A percentile compares a stretch with the other conserved stretches of the same genome.
Conservation (phyloP, 2,888 invertebrate genomes). For the Melanchra persicariae region DNA sequence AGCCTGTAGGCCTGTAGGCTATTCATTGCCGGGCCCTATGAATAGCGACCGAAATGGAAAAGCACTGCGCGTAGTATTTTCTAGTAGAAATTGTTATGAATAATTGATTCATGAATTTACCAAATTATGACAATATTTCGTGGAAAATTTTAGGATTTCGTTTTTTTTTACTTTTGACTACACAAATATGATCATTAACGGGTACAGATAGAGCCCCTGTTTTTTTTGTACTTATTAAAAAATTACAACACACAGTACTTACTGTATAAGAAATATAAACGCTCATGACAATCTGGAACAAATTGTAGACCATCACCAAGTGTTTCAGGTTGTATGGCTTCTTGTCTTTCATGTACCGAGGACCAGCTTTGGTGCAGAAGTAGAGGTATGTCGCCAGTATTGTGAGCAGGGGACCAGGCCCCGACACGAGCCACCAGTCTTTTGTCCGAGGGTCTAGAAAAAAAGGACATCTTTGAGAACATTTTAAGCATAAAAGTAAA, state of each 20-base stretch:
- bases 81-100: too few species aligned
- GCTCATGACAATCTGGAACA: conserved; percentile 95
- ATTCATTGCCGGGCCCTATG: too few species aligned
- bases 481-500: not conserved
- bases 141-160: too few species aligned
- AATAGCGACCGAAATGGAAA: too few species aligned
- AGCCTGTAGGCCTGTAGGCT: too few species aligned
- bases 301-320: conserved; percentile 94
- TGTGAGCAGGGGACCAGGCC: conserved; percentile 91
- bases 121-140: too few species aligned
- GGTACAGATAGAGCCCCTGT: too few species aligned
- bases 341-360: conserved; percentile 93
- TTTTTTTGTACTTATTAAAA: too few species aligned
- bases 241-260: conserved; percentile 60
- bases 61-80: too few species aligned
- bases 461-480: not conserved
- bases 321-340: conserved; percentile 93
- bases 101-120: too few species aligned
- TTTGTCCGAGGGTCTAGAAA: conserved; percentile 86
- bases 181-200: too few species aligned
- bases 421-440: conserved; percentile 93
- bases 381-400: conserved; percentile 92
- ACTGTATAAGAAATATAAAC: conserved; percentile 89
- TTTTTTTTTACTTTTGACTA: too few species aligned
- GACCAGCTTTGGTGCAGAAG: conserved; percentile 93